A percentile compares a stretch with the other conserved stretches of the same genome.
phyloP scores from a whole-genome alignment of 2,797 vertebrate genomes.

The Chelonia mydas region DNA sequence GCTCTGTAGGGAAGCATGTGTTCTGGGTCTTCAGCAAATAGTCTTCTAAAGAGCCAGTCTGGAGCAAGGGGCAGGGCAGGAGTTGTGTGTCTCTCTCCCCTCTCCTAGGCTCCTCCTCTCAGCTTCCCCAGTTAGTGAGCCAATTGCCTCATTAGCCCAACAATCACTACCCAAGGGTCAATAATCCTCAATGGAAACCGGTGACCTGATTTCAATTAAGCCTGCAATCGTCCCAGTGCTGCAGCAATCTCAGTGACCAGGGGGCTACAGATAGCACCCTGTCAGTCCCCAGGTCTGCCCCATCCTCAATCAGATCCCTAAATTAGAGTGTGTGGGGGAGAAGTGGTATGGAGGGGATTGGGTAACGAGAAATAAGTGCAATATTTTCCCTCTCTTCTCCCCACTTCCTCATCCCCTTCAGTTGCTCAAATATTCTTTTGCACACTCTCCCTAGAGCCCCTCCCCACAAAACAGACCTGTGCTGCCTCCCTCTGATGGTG shows the following conservation, averaged over 20 bases:
- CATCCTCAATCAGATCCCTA: not conserved
- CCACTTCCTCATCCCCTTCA: not conserved
- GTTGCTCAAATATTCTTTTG: not conserved
- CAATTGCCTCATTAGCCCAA: not conserved
- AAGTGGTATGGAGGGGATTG: not conserved
- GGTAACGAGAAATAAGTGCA: not conserved
- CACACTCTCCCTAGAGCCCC: not conserved
- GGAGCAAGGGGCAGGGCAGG: too few relatives aligned
- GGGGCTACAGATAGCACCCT: not conserved
- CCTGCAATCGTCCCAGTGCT: not conserved
- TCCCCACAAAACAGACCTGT: not conserved
- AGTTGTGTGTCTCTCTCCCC: not conserved
- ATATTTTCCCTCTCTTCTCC: not conserved
- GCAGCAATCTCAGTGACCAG: not conserved
- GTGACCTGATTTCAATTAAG: not conserved
- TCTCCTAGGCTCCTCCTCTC: not conserved
- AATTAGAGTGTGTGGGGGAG: not conserved
- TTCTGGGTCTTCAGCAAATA: too few relatives aligned
- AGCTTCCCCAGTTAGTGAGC: not conserved
- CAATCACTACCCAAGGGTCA: not conserved
- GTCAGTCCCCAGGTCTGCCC: not conserved
- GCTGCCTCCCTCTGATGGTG: not conserved
- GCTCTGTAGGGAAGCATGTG: too few relatives aligned
- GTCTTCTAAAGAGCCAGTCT: too few relatives aligned
- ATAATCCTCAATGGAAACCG: not conserved